Evolutionary conservation across 2,113 vertebrate species (phyloP).

Genomic region (Oryzias celebensis): DNA sequence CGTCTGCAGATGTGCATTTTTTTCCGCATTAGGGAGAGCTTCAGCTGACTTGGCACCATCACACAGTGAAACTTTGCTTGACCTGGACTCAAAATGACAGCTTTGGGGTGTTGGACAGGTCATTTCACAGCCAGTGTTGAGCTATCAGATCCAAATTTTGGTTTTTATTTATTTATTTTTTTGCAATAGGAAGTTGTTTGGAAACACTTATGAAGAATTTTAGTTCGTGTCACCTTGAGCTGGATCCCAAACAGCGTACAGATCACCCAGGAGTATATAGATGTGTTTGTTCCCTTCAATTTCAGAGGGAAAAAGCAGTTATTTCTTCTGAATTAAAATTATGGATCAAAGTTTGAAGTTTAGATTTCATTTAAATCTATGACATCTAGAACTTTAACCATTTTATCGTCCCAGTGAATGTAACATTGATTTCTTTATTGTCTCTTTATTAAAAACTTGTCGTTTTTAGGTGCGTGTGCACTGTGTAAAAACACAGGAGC

Average conservation of each 20-base stretch:
- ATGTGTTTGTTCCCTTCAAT: too few species aligned
- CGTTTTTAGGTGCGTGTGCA: not conserved
- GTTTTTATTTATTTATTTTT: not conserved
- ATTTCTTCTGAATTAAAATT: too few species aligned
- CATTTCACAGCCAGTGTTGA: slow-evolving; percentile 28
- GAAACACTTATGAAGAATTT: too few species aligned
- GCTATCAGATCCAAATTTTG: slow-evolving; percentile 3
- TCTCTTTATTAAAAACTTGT: not conserved
- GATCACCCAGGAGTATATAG: too few species aligned
- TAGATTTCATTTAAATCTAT: too few species aligned
- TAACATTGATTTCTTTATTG: not conserved
- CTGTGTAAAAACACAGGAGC: not conserved
- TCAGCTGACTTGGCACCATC: slow-evolving; percentile 10
- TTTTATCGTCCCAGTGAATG: too few species aligned
- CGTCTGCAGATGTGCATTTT: slow-evolving; percentile 8
- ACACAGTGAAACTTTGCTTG: not conserved
- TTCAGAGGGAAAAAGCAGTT: too few species aligned
- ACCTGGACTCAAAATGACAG: slow-evolving; percentile 7
- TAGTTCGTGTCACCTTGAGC: too few species aligned
- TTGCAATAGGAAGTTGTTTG: not conserved
- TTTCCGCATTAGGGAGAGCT: slow-evolving; percentile 6
- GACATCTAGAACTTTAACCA: too few species aligned
- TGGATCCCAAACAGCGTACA: too few species aligned
- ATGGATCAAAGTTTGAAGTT: too few species aligned
- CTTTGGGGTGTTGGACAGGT: slow-evolving; percentile 6